Evolutionary conservation across 2,888 invertebrate species (phyloP), one percentile per base, ranked within the genome.

Genomic region (Smittia aterrima): DNA sequence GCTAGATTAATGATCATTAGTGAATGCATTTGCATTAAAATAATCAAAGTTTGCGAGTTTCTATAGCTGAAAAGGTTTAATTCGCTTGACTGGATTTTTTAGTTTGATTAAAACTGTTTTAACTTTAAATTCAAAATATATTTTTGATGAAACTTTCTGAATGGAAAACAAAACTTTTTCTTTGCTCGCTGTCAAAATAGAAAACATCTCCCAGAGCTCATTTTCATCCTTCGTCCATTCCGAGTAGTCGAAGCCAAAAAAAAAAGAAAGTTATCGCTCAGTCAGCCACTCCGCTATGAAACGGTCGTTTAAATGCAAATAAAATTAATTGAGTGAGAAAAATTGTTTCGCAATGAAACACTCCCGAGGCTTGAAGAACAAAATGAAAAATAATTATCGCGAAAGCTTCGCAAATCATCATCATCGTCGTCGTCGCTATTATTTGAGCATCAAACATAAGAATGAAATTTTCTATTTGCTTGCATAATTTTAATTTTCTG

Each of bases 271-370:
- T 32, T 32, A 32, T 32, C 53, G 2, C 18, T 47, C 18, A 47
- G 53, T n/a, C 18, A 6, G 2, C 53, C 18, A 13, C n/a, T 47
- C 20, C 18, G 9, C 20, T 9, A 58, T 20, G 18, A 58, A 58
- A 58, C 18, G 22, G 22, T 18, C 22, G 22, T 58, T 58, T 58
- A 58, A 58, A 64, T 64, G 64, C 64, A 64, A 64, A 64, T 64
- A 64, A 64, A 64, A 64, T 64, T 64, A 64, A 64, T 64, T 64
- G 64, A 64, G 64, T 64, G 64, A 2, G 64, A 64, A 64, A 64
- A 18, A 20, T n/a, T 58, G 18, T 58, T 47, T 47, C n/a, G 2
- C 3, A 2, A 13, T n/a, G n/a, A 6, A 6, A 47, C 47, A 47
- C 47, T 47, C 16, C 47, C 11, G 16, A 16, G 11, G n/a, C 11